A percentile compares a stretch with the other conserved stretches of the same genome.
phyloP scores from a whole-genome alignment of 2,888 invertebrate genomes.

The Drosophila mettleri region DNA sequence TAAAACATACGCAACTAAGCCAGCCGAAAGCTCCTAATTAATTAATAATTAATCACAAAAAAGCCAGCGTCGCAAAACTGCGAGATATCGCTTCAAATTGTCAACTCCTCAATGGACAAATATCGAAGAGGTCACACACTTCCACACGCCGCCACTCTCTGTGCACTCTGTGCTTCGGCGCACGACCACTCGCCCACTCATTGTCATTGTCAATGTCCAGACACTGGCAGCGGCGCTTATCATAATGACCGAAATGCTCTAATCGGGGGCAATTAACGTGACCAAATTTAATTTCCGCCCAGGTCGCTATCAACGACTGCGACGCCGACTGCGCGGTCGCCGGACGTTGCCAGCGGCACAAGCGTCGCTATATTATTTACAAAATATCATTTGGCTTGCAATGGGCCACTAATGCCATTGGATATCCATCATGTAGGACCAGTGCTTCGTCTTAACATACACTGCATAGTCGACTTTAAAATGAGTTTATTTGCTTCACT shows the following conservation, averaged over 20 bases:
- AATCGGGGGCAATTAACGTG: constrained; percentile 77
- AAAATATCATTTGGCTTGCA: constrained; percentile 67
- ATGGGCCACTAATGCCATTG: constrained; percentile 59
- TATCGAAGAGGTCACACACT: constrained; percentile 18
- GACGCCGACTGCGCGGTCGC: constrained; percentile 6
- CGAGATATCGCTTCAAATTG: constrained; percentile 37
- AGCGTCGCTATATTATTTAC: constrained; percentile 63
- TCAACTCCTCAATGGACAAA: constrained; percentile 27
- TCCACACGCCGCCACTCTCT: background rate
- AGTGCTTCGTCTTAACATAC: constrained; percentile 16
- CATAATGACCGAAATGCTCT: constrained; percentile 76
- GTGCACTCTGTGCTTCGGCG: background rate
- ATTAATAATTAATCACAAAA: constrained; percentile 75
- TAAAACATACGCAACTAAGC: constrained; percentile 52
- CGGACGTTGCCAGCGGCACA: constrained; percentile 7
- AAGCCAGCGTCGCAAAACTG: constrained; percentile 42
- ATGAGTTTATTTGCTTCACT: background rate
- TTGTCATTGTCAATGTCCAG: constrained; percentile 58
- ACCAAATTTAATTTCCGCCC: constrained; percentile 77
- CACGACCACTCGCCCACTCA: constrained; percentile 23
- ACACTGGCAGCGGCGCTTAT: constrained; percentile 55
- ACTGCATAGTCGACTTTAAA: background rate
- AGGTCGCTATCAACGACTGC: constrained; percentile 60
- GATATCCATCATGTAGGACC: constrained; percentile 76
- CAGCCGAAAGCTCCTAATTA: constrained; percentile 70